Evolutionary conservation across 1,140 invertebrate species (phyloP).

Genomic region (Cyclina sinensis): DNA sequence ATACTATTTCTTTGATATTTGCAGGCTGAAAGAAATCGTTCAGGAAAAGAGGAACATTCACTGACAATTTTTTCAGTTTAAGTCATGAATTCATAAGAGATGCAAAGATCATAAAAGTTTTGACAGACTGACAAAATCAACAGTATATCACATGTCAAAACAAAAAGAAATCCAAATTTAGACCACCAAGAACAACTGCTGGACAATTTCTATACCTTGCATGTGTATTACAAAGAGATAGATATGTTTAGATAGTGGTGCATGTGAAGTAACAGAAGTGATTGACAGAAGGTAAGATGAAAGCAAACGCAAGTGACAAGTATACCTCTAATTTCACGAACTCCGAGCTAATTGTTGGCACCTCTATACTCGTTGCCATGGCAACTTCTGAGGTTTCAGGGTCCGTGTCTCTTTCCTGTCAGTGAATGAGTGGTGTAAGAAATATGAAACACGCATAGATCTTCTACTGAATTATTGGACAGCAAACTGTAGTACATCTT

Average conservation of each 20-base stretch:
- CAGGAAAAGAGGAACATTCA: too few species aligned
- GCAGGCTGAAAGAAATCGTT: too few species aligned
- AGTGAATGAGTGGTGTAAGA: conserved; percentile 16
- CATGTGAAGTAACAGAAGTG: neutral
- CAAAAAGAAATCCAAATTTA: neutral
- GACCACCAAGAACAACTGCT: neutral
- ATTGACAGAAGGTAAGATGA: neutral
- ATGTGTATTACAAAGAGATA: neutral
- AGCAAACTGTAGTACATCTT: neutral
- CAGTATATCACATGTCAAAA: neutral
- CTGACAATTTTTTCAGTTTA: too few species aligned
- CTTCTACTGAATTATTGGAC: neutral
- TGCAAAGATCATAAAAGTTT: too few species aligned
- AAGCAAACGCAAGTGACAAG: neutral
- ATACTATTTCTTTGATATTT: too few species aligned
- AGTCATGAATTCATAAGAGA: too few species aligned
- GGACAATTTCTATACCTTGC: neutral
- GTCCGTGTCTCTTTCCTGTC: conserved; percentile 70
- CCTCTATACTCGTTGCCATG: conserved; percentile 64
- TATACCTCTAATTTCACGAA: conserved; percentile 56
- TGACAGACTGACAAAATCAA: conserved; percentile 4
- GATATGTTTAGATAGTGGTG: neutral
- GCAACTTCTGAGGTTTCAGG: conserved; percentile 52
- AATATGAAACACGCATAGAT: conserved; percentile 5
- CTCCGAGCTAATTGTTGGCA: conserved; percentile 31